phyloP scores from a whole-genome alignment of 2,888 invertebrate species.

The Apamea monoglypha region DNA sequence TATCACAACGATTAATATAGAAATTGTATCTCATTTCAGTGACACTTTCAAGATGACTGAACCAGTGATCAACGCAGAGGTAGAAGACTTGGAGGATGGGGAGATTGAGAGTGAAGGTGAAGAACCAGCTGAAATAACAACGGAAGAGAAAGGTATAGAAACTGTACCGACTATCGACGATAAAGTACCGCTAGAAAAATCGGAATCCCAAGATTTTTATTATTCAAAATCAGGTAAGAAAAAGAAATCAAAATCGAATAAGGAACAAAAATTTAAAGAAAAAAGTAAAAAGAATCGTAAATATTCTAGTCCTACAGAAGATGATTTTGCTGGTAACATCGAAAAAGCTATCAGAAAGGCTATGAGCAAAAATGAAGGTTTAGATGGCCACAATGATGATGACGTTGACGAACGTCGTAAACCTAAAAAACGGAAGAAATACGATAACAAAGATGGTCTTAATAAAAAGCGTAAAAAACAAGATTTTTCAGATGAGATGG shows the following conservation, averaged over 20 bases:
- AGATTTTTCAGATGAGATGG: constrained; percentile 90
- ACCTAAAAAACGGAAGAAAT: constrained; percentile 90
- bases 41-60: constrained; percentile 82
- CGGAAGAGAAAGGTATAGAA: constrained; percentile 75
- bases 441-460: constrained; percentile 90
- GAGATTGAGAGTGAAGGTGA: constrained; percentile 94
- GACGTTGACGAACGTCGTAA: constrained; percentile 89
- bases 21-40: constrained; percentile 78
- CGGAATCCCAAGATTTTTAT: constrained; percentile 79
- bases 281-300: constrained; percentile 89
- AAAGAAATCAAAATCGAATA: constrained; percentile 88
- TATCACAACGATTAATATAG: constrained; percentile 27
- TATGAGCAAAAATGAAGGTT: constrained; percentile 92
- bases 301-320: constrained; percentile 85
- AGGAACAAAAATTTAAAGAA: constrained; percentile 88
- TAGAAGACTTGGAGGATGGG: constrained; percentile 95
- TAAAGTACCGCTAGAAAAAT: constrained; percentile 72
- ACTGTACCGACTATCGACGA: constrained; percentile 66
- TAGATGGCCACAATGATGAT: constrained; percentile 82
- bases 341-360: constrained; percentile 95
- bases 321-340: constrained; percentile 95
- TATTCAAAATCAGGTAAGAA: constrained; percentile 88
- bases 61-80: constrained; percentile 69
- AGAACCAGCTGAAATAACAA: constrained; percentile 75
- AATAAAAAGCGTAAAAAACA: constrained; percentile 90